Conservation (phyloP, 2,113 vertebrate species). For the Lucifuga dentata region DNA sequence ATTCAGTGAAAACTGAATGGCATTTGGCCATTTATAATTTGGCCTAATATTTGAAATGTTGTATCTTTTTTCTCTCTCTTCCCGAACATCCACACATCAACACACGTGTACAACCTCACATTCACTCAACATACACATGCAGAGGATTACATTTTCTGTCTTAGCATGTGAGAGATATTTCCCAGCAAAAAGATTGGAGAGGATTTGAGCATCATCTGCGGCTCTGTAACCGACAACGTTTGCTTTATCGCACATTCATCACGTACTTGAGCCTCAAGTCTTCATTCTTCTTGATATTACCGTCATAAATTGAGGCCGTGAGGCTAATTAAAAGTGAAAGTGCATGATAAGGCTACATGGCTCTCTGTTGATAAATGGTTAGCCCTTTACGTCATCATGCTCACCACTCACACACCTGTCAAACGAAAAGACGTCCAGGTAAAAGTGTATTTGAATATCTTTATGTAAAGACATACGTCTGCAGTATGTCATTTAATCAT, state of each 20-base stretch:
- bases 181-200: slow-evolving; percentile 66
- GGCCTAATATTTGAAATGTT: too few species aligned
- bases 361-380: slow-evolving; percentile 39
- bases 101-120: neutral
- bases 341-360: slow-evolving; percentile 34
- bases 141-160: slow-evolving; percentile 62
- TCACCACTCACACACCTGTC: slow-evolving; percentile 28
- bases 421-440: slow-evolving; percentile 35
- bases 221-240: slow-evolving; percentile 53
- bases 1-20: neutral
- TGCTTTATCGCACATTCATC: slow-evolving; percentile 52
- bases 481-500: slow-evolving; percentile 43
- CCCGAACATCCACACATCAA: neutral
- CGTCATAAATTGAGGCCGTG: slow-evolving; percentile 36
- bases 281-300: slow-evolving; percentile 41
- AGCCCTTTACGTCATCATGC: slow-evolving; percentile 27
- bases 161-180: slow-evolving; percentile 68
- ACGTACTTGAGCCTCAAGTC: slow-evolving; percentile 41
- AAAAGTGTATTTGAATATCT: slow-evolving; percentile 48
- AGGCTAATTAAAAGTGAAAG: slow-evolving; percentile 68
- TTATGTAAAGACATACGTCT: slow-evolving; percentile 43
- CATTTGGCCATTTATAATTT: too few species aligned
- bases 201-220: slow-evolving; percentile 54
- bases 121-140: too few species aligned
- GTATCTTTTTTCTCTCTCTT: slow-evolving; percentile 22